Base-by-base conservation (phyloP, 2,888 invertebrate species). In the Embidobia sp. region DNA sequence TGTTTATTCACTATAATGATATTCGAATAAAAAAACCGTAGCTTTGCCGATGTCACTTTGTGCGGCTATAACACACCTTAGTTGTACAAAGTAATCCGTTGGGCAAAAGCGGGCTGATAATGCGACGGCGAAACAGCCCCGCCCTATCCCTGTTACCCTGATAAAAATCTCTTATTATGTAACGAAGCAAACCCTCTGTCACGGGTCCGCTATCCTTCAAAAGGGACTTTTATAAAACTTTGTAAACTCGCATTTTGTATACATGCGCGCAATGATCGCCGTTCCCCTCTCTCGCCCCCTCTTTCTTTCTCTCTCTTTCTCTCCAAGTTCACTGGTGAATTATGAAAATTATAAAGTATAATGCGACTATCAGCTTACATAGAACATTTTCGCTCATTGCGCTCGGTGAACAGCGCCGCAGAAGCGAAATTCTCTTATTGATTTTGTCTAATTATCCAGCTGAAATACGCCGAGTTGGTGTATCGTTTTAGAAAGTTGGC, bases 121-220 rank as follows among this genome's bases (percentile, higher is more conserved):
- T 86, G 85, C 83, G 84, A 83, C 83, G 85, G 85, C 83, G 83
- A 84, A 80, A 82, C 83, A 76, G 85, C 85, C 85, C 86, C 87
- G 87, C 87, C 87, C 86, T 86, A 87, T 85, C 86, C 86, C 86
- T 86, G 87, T 87, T 84, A 81, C 83, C 78, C 76, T 82, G 86
- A 87, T 87, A 87, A 85, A 77, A 83, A 87, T 87, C 87, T 85
- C 84, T 87, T 85, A 86, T 87, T 87, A 85, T 86, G 83, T 85
- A 86, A 86, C 84, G 84, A 83, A 84, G 83, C 84, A 82, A 82
- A 83, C 84, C 85, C 84, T 85, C 83, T 81, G 84, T 81, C 78
- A 61, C 78, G 59, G 79, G 80, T 80, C 76, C 78, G 79, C 76
- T 79, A 77, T 83, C 83, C 83, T 81, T 82, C 74, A 79, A 80